phyloP scores from a whole-genome alignment of 2,113 vertebrate species.

The Suncus etruscus region DNA sequence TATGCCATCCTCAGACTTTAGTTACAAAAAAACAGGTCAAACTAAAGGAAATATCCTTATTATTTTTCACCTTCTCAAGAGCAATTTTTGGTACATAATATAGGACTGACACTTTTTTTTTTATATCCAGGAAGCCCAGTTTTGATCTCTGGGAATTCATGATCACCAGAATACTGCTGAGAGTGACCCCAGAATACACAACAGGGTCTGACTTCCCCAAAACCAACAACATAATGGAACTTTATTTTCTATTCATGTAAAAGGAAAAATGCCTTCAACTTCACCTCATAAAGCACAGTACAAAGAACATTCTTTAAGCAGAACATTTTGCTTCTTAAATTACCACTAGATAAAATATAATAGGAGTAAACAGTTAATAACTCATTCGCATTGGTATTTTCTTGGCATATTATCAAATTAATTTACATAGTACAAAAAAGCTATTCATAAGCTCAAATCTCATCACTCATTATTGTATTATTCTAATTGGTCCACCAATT shows the following conservation, averaged over 20 bases:
- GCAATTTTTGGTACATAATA: background rate
- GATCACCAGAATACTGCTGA: too few relatives aligned
- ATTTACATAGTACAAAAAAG: slow-evolving; percentile 23
- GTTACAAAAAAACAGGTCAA: background rate
- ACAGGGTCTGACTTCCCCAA: too few relatives aligned
- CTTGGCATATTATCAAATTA: slow-evolving; percentile 57
- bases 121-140: too few relatives aligned
- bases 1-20: background rate
- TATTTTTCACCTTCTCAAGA: background rate
- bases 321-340: slow-evolving; percentile 24
- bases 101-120: too few relatives aligned
- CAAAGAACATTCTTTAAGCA: background rate
- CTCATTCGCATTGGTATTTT: slow-evolving; percentile 59
- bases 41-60: background rate
- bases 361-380: slow-evolving; percentile 40
- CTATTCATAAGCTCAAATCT: slow-evolving; percentile 29
- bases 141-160: too few relatives aligned
- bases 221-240: too few relatives aligned
- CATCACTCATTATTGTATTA: slow-evolving; percentile 21
- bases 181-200: too few relatives aligned
- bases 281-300: background rate
- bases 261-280: background rate
- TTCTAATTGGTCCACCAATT: slow-evolving; percentile 53
- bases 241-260: too few relatives aligned
- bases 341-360: slow-evolving; percentile 16